Base-by-base conservation (phyloP, 2,797 vertebrate species). In the Discoglossus pictus region DNA sequence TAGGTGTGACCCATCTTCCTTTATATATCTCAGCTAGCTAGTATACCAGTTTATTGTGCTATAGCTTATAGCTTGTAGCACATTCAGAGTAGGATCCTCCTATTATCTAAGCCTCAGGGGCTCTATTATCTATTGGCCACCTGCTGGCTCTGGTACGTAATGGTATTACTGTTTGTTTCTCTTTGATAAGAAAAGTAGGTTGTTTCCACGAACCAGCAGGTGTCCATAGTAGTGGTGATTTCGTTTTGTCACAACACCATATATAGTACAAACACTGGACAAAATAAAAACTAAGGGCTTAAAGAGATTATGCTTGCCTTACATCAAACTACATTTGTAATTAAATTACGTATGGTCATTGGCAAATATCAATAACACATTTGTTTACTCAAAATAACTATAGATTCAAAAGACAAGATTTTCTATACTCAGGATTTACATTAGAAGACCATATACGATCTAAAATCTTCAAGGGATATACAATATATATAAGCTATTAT, bases 1-100 rank as follows among this genome's bases (percentile, higher is more conserved):
- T 63, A 48, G 43, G 51, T 63, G 67, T 70, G 67, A 70, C 67
- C 60, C 56, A 70, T 70, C 67, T 54, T 47, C 52, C 40, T 58
- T 63, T 63, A 63, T 58, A 51, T 25, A 59, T 62, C 50, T 3
- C 35, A 52, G 12, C 18, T 15, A 54, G 51, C 60, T 40, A 50
- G 40, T 70, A 20, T 24, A 25, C 51, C 43, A 39, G 20, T 55
- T 70, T 43, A 31, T 46, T 13, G 42, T 39, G 25, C 35, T 20
- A 15, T 38, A 35, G 60, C 40, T 63, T 70, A 62, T 50, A 70
- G 51, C 50, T 61, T 70, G 59, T 56, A 39, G 16, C 60, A 27
- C 51, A 55, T 56, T 55, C 51, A 62, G 36, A 17, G 38, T 12
- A 21, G 34, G 60, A 55, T 70, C 53, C 52, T 62, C 35, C 52